Percentiles rank a stretch among this genome's conserved stretches.
Conservation (phyloP, 2,888 invertebrate genomes). For the Pelosia muscerda region DNA sequence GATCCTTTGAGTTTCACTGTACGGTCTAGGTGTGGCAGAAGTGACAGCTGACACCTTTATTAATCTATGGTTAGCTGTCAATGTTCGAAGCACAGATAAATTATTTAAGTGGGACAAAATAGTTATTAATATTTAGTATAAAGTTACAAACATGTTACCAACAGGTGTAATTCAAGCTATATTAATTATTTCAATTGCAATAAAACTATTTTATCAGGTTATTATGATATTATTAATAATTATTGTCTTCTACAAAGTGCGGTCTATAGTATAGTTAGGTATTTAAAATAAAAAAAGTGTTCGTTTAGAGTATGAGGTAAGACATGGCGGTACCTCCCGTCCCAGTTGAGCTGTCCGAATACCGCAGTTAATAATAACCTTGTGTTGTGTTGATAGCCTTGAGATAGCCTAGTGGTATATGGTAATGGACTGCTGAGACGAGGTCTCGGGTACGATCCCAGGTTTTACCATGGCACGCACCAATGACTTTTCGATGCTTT, state of each 20-base stretch:
- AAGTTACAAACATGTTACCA: background rate
- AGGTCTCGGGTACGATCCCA: no score
- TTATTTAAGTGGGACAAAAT: background rate
- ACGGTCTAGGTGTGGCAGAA: background rate
- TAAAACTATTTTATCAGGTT: background rate
- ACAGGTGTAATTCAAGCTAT: background rate
- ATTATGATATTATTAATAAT: background rate
- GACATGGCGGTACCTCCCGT: no score
- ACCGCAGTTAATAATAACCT: no score
- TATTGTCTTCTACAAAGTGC: background rate
- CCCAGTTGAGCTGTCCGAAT: no score
- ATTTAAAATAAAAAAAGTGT: no score
- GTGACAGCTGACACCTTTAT: background rate
- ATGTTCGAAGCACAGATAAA: background rate
- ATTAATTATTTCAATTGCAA: background rate
- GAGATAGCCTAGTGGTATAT: no score
- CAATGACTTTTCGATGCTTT: no score
- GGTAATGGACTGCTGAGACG: no score
- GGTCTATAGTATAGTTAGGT: no score
- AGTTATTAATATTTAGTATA: background rate
- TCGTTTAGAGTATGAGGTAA: no score
- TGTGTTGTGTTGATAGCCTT: no score
- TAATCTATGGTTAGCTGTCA: slow-evolving; percentile 1
- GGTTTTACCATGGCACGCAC: no score
- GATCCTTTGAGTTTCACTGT: background rate